Evolutionary conservation across 2,113 vertebrate genomes (phyloP).

Genomic region (Tupaia chinensis): DNA sequence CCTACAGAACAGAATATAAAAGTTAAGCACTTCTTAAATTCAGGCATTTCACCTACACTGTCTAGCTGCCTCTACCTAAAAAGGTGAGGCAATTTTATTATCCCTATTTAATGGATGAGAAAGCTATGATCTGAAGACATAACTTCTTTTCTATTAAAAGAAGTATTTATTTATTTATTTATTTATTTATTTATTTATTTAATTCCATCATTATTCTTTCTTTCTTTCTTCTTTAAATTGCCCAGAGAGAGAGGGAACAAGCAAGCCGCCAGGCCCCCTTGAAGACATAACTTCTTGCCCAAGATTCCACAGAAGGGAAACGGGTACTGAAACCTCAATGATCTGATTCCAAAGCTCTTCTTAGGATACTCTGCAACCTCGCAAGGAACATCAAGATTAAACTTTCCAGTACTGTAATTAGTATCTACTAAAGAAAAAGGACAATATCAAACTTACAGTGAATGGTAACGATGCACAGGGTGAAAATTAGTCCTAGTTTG

Average conservation of each 20-base stretch:
- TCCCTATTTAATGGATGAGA: constrained; percentile 20
- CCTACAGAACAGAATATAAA: not conserved
- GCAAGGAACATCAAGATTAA: constrained; percentile 33
- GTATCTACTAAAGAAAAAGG: constrained; percentile 13
- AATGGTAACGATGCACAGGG: not conserved
- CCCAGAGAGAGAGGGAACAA: too few species aligned
- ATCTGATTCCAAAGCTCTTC: constrained; percentile 55
- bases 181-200: too few species aligned
- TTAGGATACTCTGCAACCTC: not conserved
- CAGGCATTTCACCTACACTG: not conserved
- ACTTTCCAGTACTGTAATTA: constrained; percentile 49
- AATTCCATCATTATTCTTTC: too few species aligned
- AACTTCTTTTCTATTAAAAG: too few species aligned
- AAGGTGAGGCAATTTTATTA: constrained; percentile 34
- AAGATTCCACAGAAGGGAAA: constrained; percentile 51
- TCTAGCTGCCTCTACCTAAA: constrained; percentile 39
- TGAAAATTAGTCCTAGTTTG: constrained; percentile 41
- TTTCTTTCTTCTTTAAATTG: too few species aligned
- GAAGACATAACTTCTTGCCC: not conserved
- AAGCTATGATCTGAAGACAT: constrained; percentile 51
- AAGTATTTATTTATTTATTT: too few species aligned
- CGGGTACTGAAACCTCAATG: constrained; percentile 19
- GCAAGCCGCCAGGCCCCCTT: too few species aligned
- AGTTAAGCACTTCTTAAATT: not conserved
- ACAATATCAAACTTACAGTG: constrained; percentile 23